Conservation (phyloP, 2,797 vertebrate species). For the Chromis chromis region DNA sequence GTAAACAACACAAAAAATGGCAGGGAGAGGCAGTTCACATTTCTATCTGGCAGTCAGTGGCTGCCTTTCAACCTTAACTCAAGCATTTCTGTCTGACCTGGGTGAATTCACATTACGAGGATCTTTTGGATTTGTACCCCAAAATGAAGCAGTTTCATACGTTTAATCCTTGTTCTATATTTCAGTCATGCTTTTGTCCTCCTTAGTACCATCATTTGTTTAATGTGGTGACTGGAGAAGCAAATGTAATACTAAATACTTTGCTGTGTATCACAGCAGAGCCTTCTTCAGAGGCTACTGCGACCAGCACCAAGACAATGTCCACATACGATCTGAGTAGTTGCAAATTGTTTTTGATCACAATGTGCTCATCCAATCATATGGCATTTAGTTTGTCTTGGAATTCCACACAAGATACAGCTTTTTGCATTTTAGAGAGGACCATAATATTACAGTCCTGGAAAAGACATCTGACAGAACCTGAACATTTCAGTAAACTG, state of each 20-base stretch:
- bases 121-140: neutral
- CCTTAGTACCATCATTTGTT: neutral
- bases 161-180: neutral
- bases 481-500: too few relatives aligned
- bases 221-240: conserved; percentile 5
- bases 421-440: neutral
- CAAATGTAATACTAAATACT: conserved; percentile 5
- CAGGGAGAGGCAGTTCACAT: conserved; percentile 39
- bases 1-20: conserved; percentile 60
- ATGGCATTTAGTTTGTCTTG: neutral
- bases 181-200: neutral
- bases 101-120: conserved; percentile 44
- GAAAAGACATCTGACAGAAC: neutral
- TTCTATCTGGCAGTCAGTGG: conserved; percentile 27
- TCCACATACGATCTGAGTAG: neutral
- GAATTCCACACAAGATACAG: neutral
- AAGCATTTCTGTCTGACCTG: conserved; percentile 10
- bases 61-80: conserved; percentile 18
- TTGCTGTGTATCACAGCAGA: too few relatives aligned
- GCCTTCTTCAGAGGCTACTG: too few relatives aligned
- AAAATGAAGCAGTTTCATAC: neutral
- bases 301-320: neutral
- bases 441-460: neutral
- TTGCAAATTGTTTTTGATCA: neutral
- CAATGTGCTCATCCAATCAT: neutral